phyloP scores from a whole-genome alignment of 2,113 vertebrate species.

The Tauraco erythrolophus region DNA sequence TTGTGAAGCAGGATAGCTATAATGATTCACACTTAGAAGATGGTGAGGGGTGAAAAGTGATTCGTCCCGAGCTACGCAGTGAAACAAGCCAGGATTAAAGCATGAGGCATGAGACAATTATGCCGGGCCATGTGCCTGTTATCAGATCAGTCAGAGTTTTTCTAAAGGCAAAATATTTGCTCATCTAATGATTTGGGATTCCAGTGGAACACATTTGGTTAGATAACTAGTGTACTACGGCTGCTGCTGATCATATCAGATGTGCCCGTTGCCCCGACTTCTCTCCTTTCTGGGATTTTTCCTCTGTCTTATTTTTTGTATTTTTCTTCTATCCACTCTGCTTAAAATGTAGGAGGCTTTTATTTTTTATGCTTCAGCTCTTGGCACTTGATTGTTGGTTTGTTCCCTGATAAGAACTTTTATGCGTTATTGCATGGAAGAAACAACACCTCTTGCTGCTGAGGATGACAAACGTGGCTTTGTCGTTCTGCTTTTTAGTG shows the following conservation, averaged over 20 bases:
- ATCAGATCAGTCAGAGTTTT: constrained; percentile 29
- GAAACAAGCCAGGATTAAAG: constrained; percentile 1
- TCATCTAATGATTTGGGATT: not conserved
- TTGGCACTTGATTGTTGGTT: not conserved
- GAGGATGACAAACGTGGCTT: not conserved
- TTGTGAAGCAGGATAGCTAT: constrained; percentile 37
- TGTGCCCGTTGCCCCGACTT: not conserved
- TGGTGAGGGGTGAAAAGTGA: constrained; percentile 25
- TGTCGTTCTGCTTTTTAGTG: not conserved
- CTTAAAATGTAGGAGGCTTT: not conserved
- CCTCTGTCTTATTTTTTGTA: not conserved
- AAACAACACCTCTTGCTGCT: not conserved
- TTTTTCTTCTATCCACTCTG: not conserved
- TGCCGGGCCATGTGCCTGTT: not conserved
- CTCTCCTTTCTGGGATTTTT: not conserved
- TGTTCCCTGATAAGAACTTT: not conserved
- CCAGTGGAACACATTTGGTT: not conserved
- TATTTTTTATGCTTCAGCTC: not conserved
- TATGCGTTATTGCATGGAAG: not conserved
- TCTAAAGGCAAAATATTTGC: constrained; percentile 50
- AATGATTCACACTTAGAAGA: constrained; percentile 48
- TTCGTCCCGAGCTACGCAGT: not conserved
- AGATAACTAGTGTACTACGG: not conserved
- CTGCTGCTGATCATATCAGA: not conserved
- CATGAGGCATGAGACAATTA: not conserved